phyloP scores from a whole-genome alignment of 2,797 vertebrate genomes.

The Echiichthys vipera region DNA sequence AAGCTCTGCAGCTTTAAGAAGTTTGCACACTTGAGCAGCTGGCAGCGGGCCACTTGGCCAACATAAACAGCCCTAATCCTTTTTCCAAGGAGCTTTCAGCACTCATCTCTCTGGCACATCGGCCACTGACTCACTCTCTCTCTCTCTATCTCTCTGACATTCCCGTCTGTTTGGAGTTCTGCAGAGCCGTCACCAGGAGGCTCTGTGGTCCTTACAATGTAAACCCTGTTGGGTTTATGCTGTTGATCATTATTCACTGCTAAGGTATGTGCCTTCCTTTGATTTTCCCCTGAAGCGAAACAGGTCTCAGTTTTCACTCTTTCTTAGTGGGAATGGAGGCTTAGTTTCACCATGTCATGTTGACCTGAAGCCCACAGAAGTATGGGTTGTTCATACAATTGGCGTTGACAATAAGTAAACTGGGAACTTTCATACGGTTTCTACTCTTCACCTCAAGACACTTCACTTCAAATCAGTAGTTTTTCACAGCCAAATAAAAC shows the following conservation, averaged over 20 bases:
- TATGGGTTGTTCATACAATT: conserved; percentile 21
- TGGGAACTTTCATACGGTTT: conserved; percentile 31
- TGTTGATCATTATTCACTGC: conserved; percentile 82
- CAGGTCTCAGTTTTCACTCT: conserved; percentile 82
- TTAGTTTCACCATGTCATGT: conserved; percentile 73
- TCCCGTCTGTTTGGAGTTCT: conserved; percentile 45
- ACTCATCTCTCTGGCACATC: conserved; percentile 81
- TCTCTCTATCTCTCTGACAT: conserved; percentile 53
- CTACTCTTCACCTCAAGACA: neutral
- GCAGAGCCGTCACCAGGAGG: conserved; percentile 72
- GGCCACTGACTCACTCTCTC: conserved; percentile 69
- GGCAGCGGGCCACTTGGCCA: conserved; percentile 84
- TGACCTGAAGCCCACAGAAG: conserved; percentile 59
- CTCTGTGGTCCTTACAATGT: conserved; percentile 62
- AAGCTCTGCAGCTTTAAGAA: conserved; percentile 84
- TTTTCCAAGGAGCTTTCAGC: conserved; percentile 88
- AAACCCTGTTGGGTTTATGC: conserved; percentile 25
- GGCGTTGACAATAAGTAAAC: conserved; percentile 44
- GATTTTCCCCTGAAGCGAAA: conserved; percentile 82
- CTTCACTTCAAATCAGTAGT: conserved; percentile 18
- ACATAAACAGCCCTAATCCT: conserved; percentile 86
- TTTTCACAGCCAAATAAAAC: conserved; percentile 3
- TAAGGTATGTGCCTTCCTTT: conserved; percentile 83
- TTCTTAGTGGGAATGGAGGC: conserved; percentile 67
- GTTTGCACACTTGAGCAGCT: conserved; percentile 83